Conservation (phyloP, 2,797 vertebrate species). For the Clarias fuscus region DNA sequence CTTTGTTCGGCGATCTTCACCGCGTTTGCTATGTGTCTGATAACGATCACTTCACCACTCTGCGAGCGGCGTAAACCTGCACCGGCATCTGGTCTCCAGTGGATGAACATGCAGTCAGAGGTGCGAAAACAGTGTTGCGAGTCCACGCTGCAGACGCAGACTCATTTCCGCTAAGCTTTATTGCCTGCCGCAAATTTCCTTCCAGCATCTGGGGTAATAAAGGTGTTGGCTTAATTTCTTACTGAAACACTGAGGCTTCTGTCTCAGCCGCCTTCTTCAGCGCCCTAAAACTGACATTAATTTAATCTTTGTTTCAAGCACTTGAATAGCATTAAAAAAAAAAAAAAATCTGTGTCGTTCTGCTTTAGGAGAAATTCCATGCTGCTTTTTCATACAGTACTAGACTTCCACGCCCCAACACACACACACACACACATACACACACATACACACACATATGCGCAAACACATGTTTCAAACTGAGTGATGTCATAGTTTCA, state of each 20-base stretch:
- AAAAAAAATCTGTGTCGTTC: not conserved
- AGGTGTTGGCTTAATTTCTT: slow-evolving; percentile 33
- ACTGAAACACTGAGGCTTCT: slow-evolving; percentile 10
- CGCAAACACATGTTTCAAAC: slow-evolving; percentile 41
- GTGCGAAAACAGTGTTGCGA: slow-evolving; percentile 15
- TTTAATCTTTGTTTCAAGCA: not conserved
- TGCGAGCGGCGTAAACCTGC: slow-evolving; percentile 12
- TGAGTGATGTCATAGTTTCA: slow-evolving; percentile 31
- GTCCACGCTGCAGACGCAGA: slow-evolving; percentile 15
- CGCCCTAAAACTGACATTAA: not conserved
- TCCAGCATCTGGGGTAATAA: slow-evolving; percentile 63
- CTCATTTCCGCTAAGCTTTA: slow-evolving; percentile 43
- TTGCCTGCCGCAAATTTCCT: slow-evolving; percentile 56
- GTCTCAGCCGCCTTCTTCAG: not conserved
- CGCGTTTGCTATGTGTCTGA: not conserved
- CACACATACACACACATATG: not conserved
- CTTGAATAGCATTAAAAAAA: slow-evolving; percentile 2
- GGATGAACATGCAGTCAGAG: slow-evolving; percentile 24
- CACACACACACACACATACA: not conserved
- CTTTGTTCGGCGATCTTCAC: not conserved
- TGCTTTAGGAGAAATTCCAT: slow-evolving; percentile 18
- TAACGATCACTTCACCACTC: slow-evolving; percentile 17
- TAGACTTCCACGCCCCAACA: not conserved
- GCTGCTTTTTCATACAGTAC: not conserved
- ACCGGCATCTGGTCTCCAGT: slow-evolving; percentile 2